A percentile compares a stretch with the other conserved stretches of the same genome.
Conservation (phyloP, 2,888 invertebrate species). For the Bruchidius siliquastri region DNA sequence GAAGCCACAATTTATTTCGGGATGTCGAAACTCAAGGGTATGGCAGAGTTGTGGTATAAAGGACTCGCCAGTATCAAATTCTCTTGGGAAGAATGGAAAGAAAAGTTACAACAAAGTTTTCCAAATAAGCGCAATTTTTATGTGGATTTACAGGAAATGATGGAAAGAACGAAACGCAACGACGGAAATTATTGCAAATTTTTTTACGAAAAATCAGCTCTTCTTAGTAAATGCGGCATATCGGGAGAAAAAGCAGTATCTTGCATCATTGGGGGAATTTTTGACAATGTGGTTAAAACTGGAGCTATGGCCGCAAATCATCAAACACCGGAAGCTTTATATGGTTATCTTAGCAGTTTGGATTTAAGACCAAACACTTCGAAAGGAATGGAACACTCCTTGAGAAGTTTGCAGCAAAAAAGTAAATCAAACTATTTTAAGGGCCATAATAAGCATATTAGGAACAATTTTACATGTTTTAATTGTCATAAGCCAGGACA, state of each 20-base stretch:
- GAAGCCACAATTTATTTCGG: too few species aligned
- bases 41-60: not conserved
- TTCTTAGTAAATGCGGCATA: slow-evolving; percentile 21
- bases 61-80: slow-evolving; percentile 17
- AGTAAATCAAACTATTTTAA: not conserved
- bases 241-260: slow-evolving; percentile 19
- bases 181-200: slow-evolving; percentile 20
- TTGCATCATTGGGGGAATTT: slow-evolving; percentile 22
- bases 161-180: slow-evolving; percentile 16
- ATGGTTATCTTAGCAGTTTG: slow-evolving; percentile 12
- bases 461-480: not conserved
- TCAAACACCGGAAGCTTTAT: slow-evolving; percentile 17
- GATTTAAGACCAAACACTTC: slow-evolving; percentile 3
- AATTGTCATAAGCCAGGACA: slow-evolving; percentile 1
- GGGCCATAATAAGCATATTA: not conserved
- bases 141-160: slow-evolving; percentile 15
- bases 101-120: slow-evolving; percentile 16
- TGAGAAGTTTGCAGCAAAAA: not conserved
- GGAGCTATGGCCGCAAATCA: slow-evolving; percentile 16
- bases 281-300: slow-evolving; percentile 16
- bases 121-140: slow-evolving; percentile 16
- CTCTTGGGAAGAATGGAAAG: slow-evolving; percentile 23
- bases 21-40: not conserved
- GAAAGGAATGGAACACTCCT: not conserved
- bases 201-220: slow-evolving; percentile 21